These are phyloP conservation scores for Symphodus melops DNA, from an alignment of 2,113 vertebrate genomes.

Conservation along the genomic window DNA sequence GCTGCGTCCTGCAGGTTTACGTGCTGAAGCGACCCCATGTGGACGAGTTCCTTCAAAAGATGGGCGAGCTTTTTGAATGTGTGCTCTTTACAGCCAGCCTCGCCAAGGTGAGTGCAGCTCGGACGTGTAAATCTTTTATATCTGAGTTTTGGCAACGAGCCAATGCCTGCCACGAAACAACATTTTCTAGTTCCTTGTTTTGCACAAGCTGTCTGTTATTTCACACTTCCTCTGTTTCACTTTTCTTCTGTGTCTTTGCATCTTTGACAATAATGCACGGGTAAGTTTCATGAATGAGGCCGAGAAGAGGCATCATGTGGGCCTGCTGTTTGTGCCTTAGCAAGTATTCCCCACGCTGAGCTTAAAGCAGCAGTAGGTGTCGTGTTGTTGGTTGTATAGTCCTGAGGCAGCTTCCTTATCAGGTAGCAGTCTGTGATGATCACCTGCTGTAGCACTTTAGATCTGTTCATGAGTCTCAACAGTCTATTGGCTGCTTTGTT, in stretches of 20 bases:
- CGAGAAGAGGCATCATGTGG: neutral
- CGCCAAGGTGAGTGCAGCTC: conserved; percentile 89
- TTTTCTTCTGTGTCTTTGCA: conserved; percentile 54
- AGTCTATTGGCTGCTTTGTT: neutral
- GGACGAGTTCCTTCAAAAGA: conserved; percentile 97
- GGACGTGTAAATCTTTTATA: neutral
- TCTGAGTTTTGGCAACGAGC: neutral
- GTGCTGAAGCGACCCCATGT: conserved; percentile 97
- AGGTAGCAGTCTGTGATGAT: conserved; percentile 2
- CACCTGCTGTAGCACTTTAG: conserved; percentile 14
- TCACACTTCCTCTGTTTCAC: conserved; percentile 53
- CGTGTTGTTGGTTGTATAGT: conserved; percentile 36
- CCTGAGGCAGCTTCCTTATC: conserved; percentile 18
- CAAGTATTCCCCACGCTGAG: neutral
- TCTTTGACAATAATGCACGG: conserved; percentile 68
- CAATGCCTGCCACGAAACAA: neutral
- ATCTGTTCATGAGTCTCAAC: neutral
- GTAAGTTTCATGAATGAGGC: conserved; percentile 74
- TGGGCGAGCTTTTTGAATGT: conserved; percentile 98
- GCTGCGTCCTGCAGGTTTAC: conserved; percentile 88
- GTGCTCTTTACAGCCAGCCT: conserved; percentile 98
- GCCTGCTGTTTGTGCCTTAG: conserved; percentile 21
- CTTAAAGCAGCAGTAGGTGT: conserved; percentile 18
- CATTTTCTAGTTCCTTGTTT: neutral
- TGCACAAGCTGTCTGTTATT: conserved; percentile 53